These are phyloP conservation scores for Gastrophryne carolinensis DNA, from an alignment of 2,797 vertebrate species.

Conservation along the genomic window DNA sequence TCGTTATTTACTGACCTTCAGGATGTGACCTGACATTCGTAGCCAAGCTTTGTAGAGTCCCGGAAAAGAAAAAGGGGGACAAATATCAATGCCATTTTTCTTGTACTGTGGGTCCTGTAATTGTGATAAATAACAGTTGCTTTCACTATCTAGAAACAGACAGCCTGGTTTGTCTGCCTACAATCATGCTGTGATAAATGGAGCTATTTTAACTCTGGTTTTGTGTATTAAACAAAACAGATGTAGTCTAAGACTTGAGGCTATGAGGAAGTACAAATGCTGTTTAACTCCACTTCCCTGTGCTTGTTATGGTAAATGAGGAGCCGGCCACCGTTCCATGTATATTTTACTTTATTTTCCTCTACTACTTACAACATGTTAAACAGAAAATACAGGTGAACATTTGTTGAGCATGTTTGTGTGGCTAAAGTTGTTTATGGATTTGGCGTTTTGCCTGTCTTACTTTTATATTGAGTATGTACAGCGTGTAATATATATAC, in stretches of 20 bases:
- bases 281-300: slow-evolving; percentile 75
- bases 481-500: no score
- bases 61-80: slow-evolving; percentile 55
- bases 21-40: slow-evolving; percentile 58
- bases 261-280: slow-evolving; percentile 81
- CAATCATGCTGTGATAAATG: slow-evolving; percentile 97
- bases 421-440: no score
- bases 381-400: no score
- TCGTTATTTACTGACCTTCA: slow-evolving; percentile 70
- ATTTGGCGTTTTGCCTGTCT: no score
- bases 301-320: slow-evolving; percentile 62
- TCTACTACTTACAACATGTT: background rate
- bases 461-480: no score
- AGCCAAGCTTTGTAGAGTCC: slow-evolving; percentile 59
- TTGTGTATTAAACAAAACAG: slow-evolving; percentile 96
- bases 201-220: slow-evolving; percentile 86
- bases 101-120: slow-evolving; percentile 85
- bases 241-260: slow-evolving; percentile 91
- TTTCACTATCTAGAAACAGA: slow-evolving; percentile 90
- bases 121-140: slow-evolving; percentile 98
- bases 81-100: slow-evolving; percentile 82
- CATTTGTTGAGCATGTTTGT: no score
- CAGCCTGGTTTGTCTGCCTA: slow-evolving; percentile 94
- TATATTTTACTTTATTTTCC: slow-evolving; percentile 35
- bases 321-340: slow-evolving; percentile 59